A percentile compares a stretch with the other conserved stretches of the same genome.
phyloP scores from a whole-genome alignment of 2,797 vertebrate genomes.

The Thalassophryne amazonica region DNA sequence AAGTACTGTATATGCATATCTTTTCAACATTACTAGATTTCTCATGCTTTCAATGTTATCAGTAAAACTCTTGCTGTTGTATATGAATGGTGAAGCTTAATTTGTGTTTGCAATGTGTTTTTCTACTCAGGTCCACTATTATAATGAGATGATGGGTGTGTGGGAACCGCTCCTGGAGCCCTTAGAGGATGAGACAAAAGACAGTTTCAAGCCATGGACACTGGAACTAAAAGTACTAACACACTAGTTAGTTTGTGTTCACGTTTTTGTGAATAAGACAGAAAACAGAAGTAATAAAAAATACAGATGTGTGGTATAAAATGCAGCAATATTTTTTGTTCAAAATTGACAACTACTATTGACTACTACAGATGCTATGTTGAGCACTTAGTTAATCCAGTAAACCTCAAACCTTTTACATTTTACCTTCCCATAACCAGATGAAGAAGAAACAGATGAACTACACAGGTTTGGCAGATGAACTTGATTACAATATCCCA shows the following conservation, averaged over 20 bases:
- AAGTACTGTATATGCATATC: too few species aligned
- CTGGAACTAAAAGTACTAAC: slow-evolving; percentile 87
- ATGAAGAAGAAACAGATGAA: slow-evolving; percentile 92
- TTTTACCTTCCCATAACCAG: slow-evolving; percentile 57
- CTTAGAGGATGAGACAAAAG: slow-evolving; percentile 87
- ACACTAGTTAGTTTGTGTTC: too few species aligned
- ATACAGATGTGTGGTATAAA: too few species aligned
- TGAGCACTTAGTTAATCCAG: too few species aligned
- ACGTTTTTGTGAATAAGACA: too few species aligned
- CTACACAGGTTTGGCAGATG: slow-evolving; percentile 73
- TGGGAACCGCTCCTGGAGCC: slow-evolving; percentile 98
- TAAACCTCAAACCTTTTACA: too few species aligned
- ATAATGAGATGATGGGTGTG: slow-evolving; percentile 93
- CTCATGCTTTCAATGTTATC: too few species aligned
- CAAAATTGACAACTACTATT: too few species aligned
- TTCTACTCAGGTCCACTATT: slow-evolving; percentile 89
- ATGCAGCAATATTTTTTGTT: too few species aligned
- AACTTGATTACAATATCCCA: slow-evolving; percentile 87
- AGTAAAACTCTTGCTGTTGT: neutral
- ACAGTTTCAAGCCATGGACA: slow-evolving; percentile 89
- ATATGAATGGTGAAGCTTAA: neutral
- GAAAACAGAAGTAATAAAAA: too few species aligned
- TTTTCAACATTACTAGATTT: too few species aligned
- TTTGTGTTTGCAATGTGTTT: neutral
- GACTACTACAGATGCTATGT: too few species aligned